Evolutionary conservation across 1,140 invertebrate genomes (phyloP), one percentile per base, ranked within the genome.

Genomic region (Elysia chlorotica): DNA sequence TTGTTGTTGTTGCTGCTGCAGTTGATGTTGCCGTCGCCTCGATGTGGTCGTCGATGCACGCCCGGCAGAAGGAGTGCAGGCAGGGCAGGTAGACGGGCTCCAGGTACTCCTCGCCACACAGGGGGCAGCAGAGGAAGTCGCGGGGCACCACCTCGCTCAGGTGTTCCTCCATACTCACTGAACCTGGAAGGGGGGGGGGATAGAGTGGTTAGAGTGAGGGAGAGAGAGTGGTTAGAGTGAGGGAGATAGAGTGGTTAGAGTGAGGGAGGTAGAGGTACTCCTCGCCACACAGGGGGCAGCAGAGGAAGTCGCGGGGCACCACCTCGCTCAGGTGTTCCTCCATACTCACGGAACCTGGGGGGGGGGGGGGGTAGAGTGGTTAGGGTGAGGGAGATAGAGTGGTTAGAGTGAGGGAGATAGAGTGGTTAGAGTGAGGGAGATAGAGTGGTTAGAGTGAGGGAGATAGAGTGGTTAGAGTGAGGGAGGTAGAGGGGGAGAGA

Each of bases 41-140:
- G 14, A 79, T 71, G 67, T 84, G 74, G 36, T 67, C 74, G n/a
- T 89, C 86, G 21, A 92, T 87, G 76, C 95, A 97, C 59, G 91
- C 88, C 87, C 96, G 93, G 88, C 95, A 97, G 89, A 96, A 97
- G 1, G 95, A 94, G 89, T 97, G 95, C 77, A 98, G 91, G 87
- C 96, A 98, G 77, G 93, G 92, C 74, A 98, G 90, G 66, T 96
- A 92, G 76, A 94, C 91, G 59, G 95, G 85, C 93, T 81, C 73
- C 57, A 81, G 82, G 76, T 79, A 85, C 41, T 82, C 83, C 41
- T 86, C 83, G 23, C 81, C 77, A 63, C 85, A 86, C 62, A 86
- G 77, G 48, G 79, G 80, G 69, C 85, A 86, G 73, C 78, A 80
- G 6, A 84, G 78, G 56, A 83, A 81, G 59, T 80, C 77, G 19